phyloP scores from a whole-genome alignment of 1,140 invertebrate species.

The Megathymus violae region DNA sequence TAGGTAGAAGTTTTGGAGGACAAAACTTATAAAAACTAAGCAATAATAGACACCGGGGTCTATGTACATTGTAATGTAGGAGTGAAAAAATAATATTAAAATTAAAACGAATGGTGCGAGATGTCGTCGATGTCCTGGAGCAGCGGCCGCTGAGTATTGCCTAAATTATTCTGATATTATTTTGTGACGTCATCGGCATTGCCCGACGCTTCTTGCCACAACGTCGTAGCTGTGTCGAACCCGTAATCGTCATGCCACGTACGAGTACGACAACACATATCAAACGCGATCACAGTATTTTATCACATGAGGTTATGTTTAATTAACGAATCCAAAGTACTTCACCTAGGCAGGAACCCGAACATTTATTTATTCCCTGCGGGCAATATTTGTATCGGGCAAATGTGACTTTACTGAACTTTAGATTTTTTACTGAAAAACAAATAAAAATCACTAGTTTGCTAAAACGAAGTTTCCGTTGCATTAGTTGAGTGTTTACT shows the following conservation, averaged over 20 bases:
- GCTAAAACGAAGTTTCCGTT: slow-evolving; percentile 32
- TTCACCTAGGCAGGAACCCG: slow-evolving; percentile 8
- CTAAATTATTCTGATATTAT: slow-evolving; percentile 74
- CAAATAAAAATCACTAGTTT: slow-evolving; percentile 10
- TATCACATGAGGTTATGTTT: slow-evolving; percentile 25
- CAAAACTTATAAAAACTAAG: slow-evolving; percentile 83
- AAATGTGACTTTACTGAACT: slow-evolving; percentile 34
- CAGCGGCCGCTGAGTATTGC: slow-evolving; percentile 60
- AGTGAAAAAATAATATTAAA: slow-evolving; percentile 66
- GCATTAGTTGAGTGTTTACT: slow-evolving; percentile 37
- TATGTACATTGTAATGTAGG: slow-evolving; percentile 81
- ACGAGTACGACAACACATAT: slow-evolving; percentile 75
- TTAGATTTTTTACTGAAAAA: slow-evolving; percentile 16
- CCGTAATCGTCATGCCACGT: too few species aligned
- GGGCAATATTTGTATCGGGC: slow-evolving; percentile 30
- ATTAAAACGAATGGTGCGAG: slow-evolving; percentile 80
- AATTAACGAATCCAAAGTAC: slow-evolving; percentile 24
- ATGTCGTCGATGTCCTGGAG: slow-evolving; percentile 76
- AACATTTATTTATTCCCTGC: slow-evolving; percentile 20
- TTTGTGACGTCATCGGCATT: slow-evolving; percentile 66
- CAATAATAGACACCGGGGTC: slow-evolving; percentile 81
- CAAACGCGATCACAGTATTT: slow-evolving; percentile 65
- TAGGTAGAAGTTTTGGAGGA: slow-evolving; percentile 80
- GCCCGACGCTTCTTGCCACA: slow-evolving; percentile 70
- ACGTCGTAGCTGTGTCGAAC: too few species aligned